Conservation (phyloP, 2,113 vertebrate genomes). For the Sturnira hondurensis region DNA sequence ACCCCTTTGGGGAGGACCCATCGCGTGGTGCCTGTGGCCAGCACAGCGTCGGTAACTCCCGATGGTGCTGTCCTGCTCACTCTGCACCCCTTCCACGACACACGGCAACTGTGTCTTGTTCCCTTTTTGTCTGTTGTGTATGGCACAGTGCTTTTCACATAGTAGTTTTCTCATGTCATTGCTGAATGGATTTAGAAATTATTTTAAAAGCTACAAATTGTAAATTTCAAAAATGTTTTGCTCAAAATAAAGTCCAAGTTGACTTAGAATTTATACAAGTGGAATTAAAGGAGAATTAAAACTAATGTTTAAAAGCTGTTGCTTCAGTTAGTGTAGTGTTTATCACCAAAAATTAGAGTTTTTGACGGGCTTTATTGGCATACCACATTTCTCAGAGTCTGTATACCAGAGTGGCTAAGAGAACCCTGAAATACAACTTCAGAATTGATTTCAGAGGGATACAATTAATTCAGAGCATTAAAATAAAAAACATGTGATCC, state of each 20-base stretch:
- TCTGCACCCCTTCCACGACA: not conserved
- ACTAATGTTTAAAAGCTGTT: constrained; percentile 21
- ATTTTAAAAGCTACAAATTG: not conserved
- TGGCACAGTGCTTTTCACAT: not conserved
- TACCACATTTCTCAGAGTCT: not conserved
- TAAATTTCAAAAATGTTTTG: not conserved
- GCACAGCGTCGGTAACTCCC: not conserved
- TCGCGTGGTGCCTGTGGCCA: not conserved
- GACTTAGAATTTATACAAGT: constrained; percentile 21
- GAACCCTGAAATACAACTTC: not conserved
- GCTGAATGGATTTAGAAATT: not conserved
- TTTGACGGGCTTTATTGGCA: not conserved
- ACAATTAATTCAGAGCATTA: not conserved
- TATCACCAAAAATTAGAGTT: not conserved
- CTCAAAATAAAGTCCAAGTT: not conserved
- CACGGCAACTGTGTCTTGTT: not conserved
- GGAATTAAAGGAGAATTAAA: constrained; percentile 28
- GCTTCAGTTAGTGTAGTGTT: not conserved
- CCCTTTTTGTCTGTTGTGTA: not conserved
- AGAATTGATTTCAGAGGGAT: not conserved
- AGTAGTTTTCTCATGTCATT: not conserved
- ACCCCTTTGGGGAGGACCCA: not conserved
- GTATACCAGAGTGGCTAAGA: not conserved
- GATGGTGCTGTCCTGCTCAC: not conserved
- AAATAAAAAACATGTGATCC: not conserved